Evolutionary conservation across 2,797 vertebrate genomes (phyloP), one percentile per base, ranked within the genome.

Genomic region (Cetoscarus ocellatus): DNA sequence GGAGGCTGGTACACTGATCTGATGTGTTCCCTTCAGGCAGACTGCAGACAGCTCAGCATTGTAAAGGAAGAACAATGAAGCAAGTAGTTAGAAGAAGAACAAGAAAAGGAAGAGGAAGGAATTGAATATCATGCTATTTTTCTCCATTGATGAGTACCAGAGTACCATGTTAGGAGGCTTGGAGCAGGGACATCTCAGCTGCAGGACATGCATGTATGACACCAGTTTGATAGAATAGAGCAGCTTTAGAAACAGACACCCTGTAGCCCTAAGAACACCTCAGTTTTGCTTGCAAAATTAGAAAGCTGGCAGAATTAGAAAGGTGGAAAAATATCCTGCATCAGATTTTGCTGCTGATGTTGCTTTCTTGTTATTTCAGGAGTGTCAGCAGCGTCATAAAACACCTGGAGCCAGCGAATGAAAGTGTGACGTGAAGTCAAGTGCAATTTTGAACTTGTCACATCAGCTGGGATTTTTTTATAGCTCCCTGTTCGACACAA

Each of bases 1-100:
- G 70, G 76, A 80, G 76, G 56, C 74, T 82, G 80, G 74, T 79
- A 82, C 82, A 68, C 57, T 49, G 71, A 82, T 84, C 63, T 69
- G 50, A 82, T 75, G 52, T 40, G 27, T 77, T 72, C 57, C 36
- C 62, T 47, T 47, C 49, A 79, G 69, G 62, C 60, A 27, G 27
- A 44, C 48, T 11, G 59, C 65, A 39, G 61, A 68, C 65, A 75
- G 73, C 56, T 73, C 70, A 55, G 67, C 66, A 62, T 77, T 80
- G 79, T 82, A 62, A 76, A 57, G 35, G 35, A 39, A 57, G 4
- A 43, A 70, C 72, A 51, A 80, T 69, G 69, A 69, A 71, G 36
- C 49, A 61, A 34, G 11, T 57, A 3, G 8, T 40, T 57, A 48
- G 45, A 17, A 67, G 50, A 66, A 57, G 40, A 63, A 5, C 48